These are phyloP conservation scores for Lasioglossum zephyrum DNA, from an alignment of 2,888 invertebrate species.

Conservation along the genomic window DNA sequence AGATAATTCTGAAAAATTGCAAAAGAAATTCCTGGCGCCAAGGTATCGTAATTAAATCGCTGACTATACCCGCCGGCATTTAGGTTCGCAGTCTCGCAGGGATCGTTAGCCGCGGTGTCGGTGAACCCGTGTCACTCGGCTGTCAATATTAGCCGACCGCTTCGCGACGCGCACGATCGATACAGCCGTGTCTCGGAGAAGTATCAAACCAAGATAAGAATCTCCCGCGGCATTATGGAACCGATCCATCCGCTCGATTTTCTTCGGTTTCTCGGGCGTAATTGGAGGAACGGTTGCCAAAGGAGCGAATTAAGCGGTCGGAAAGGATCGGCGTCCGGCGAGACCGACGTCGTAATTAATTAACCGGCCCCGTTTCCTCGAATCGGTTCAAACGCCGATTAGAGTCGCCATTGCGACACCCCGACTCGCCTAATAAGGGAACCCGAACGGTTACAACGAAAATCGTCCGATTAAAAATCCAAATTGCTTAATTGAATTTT, in stretches of 20 bases:
- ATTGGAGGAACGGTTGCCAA: conserved; percentile 54
- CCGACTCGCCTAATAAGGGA: neutral
- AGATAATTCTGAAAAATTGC: neutral
- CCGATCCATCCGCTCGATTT: conserved; percentile 30
- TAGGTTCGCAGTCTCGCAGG: conserved; percentile 3
- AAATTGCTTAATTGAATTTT: neutral
- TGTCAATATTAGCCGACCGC: conserved; percentile 55
- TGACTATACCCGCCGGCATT: neutral
- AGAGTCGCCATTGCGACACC: neutral
- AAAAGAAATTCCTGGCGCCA: neutral
- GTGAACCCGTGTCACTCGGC: conserved; percentile 52
- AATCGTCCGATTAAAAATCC: neutral
- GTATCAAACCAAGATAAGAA: conserved; percentile 17
- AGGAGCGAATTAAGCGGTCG: conserved; percentile 44
- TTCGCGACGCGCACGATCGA: conserved; percentile 44
- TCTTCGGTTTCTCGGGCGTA: conserved; percentile 33
- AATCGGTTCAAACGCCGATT: neutral
- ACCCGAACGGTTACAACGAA: neutral
- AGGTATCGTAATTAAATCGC: neutral
- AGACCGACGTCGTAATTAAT: conserved; percentile 44
- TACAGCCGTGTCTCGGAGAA: conserved; percentile 30
- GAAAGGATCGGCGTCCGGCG: conserved; percentile 19
- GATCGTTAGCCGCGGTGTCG: conserved; percentile 39
- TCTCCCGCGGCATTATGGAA: conserved; percentile 1
- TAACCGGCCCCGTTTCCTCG: conserved; percentile 14